Evolutionary conservation across 2,113 vertebrate genomes (phyloP).

Genomic region (Neogale vison): DNA sequence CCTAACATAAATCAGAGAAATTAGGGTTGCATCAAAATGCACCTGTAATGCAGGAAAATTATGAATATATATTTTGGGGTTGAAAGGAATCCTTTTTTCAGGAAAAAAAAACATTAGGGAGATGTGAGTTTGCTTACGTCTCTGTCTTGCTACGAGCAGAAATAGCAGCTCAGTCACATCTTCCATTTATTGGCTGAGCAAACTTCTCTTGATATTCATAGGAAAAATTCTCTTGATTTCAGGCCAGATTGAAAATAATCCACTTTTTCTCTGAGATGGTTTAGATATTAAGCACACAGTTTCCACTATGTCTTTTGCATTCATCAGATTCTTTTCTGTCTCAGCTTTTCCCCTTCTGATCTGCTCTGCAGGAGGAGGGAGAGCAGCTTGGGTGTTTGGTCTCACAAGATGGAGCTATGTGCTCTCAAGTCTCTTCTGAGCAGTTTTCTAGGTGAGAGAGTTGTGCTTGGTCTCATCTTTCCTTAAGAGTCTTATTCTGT

Average conservation of each 20-base stretch:
- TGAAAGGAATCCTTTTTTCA: conserved; percentile 46
- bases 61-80: conserved; percentile 31
- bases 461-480: neutral
- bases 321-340: neutral
- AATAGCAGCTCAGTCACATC: neutral
- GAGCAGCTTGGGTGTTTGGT: neutral
- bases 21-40: conserved; percentile 6
- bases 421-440: neutral
- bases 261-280: neutral
- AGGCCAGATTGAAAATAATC: neutral
- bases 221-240: neutral
- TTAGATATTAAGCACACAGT: neutral
- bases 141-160: conserved; percentile 36
- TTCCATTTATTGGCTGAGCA: conserved; percentile 36
- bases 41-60: neutral
- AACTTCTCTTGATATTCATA: neutral
- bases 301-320: neutral
- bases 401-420: neutral
- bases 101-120: conserved; percentile 34
- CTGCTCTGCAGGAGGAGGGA: neutral
- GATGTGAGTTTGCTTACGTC: neutral
- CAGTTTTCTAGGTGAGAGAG: neutral
- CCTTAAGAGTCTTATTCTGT: neutral
- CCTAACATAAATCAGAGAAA: conserved; percentile 18
- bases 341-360: neutral